Conservation (phyloP, 2,797 vertebrate species). For the Rhinatrema bivittatum region DNA sequence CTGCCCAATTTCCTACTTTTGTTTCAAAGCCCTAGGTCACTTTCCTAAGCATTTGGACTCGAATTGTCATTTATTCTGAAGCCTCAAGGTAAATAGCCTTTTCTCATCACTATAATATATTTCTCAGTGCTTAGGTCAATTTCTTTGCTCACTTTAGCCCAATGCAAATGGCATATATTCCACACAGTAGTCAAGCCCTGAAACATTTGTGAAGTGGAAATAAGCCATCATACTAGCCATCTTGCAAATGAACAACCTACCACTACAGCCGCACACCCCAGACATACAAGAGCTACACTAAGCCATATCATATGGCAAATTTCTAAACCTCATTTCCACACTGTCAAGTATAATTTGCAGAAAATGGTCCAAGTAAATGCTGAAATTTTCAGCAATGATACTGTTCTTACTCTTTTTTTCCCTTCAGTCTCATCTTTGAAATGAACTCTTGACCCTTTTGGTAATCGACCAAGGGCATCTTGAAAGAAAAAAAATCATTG, state of each 20-base stretch:
- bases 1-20: no score
- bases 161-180: background rate
- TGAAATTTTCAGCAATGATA: background rate
- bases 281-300: background rate
- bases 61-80: background rate
- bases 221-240: conserved; percentile 1
- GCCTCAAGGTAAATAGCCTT: background rate
- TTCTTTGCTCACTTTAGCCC: background rate
- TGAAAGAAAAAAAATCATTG: conserved; percentile 41
- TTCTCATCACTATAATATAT: fast-evolving
- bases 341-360: conserved; percentile 14
- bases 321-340: conserved; percentile 5
- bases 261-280: background rate
- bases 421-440: conserved; percentile 15
- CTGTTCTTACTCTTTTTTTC: background rate
- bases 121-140: background rate
- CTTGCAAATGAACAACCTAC: conserved; percentile 14
- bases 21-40: no score
- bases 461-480: conserved; percentile 36
- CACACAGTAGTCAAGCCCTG: background rate
- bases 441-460: conserved; percentile 51
- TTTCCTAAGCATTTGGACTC: no score
- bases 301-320: background rate
- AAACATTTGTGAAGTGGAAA: conserved; percentile 3
- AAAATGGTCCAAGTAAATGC: conserved; percentile 6